Conservation (phyloP, 2,888 invertebrate species). For the Hemistola chrysoprasaria region DNA sequence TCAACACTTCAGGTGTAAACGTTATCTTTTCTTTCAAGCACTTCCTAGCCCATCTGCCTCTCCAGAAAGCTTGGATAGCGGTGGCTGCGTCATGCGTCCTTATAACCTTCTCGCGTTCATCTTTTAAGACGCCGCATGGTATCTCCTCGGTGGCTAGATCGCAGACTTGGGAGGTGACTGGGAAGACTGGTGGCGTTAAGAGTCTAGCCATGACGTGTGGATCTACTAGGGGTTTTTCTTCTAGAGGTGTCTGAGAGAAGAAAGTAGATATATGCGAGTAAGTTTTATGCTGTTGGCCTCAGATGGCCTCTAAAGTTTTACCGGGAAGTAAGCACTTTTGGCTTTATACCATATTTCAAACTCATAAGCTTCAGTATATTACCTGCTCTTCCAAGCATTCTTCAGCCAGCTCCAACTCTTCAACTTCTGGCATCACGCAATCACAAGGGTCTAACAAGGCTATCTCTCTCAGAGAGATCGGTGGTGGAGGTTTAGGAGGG, state of each 20-base stretch:
- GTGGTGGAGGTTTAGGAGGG: slow-evolving; percentile 45
- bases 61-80: slow-evolving; percentile 61
- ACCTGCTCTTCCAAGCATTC: slow-evolving; percentile 45
- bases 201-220: slow-evolving; percentile 41
- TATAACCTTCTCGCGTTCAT: slow-evolving; percentile 54
- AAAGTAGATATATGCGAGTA: too few relatives aligned
- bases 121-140: slow-evolving; percentile 58
- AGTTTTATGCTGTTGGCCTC: too few relatives aligned
- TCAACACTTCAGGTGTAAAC: slow-evolving; percentile 50
- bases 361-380: neutral
- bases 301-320: too few relatives aligned
- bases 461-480: slow-evolving; percentile 44
- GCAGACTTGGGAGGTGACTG: slow-evolving; percentile 50
- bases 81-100: slow-evolving; percentile 63
- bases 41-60: slow-evolving; percentile 60
- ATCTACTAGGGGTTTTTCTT: slow-evolving; percentile 41
- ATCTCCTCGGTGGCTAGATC: slow-evolving; percentile 57
- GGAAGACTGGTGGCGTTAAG: slow-evolving; percentile 34
- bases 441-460: slow-evolving; percentile 56
- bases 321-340: too few relatives aligned
- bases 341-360: too few relatives aligned
- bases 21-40: slow-evolving; percentile 38
- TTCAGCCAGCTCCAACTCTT: slow-evolving; percentile 43
- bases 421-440: slow-evolving; percentile 53
- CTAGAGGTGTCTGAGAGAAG: slow-evolving; percentile 24